phyloP scores from a whole-genome alignment of 2,888 invertebrate genomes.

The Zygogramma bicolorata region DNA sequence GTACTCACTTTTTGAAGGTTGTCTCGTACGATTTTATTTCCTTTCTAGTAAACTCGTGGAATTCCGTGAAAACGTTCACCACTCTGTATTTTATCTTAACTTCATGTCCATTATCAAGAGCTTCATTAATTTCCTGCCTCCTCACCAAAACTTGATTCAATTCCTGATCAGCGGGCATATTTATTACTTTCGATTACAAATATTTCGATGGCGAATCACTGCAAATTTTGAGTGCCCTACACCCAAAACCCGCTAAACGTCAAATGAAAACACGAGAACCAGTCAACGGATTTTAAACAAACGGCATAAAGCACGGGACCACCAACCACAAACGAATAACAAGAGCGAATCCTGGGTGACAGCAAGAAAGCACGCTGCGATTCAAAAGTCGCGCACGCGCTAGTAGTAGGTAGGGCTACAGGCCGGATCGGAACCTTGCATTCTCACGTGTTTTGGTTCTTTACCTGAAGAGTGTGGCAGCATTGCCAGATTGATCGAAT shows the following conservation, averaged over 20 bases:
- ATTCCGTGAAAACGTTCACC: slow-evolving; percentile 92
- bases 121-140: slow-evolving; percentile 90
- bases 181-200: slow-evolving; percentile 28
- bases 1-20: slow-evolving; percentile 93
- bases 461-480: slow-evolving; percentile 10
- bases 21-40: slow-evolving; percentile 96
- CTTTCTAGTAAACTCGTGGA: slow-evolving; percentile 92
- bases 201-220: background rate
- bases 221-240: background rate
- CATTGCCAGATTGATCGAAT: background rate
- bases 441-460: slow-evolving; percentile 38
- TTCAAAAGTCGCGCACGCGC: slow-evolving; percentile 43
- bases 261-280: slow-evolving; percentile 6
- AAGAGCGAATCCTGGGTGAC: slow-evolving; percentile 27
- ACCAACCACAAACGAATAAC: slow-evolving; percentile 23
- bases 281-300: background rate
- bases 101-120: slow-evolving; percentile 85
- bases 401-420: background rate
- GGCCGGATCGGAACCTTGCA: slow-evolving; percentile 10
- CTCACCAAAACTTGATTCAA: slow-evolving; percentile 85
- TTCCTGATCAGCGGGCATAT: slow-evolving; percentile 86
- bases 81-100: slow-evolving; percentile 84
- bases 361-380: slow-evolving; percentile 37
- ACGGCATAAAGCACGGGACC: background rate
- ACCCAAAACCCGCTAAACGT: background rate